A percentile compares a stretch with the other conserved stretches of the same genome.
These are phyloP conservation scores for Pristionchus entomophagus DNA, from an alignment of 2,888 invertebrate genomes.

Conservation along the genomic window DNA sequence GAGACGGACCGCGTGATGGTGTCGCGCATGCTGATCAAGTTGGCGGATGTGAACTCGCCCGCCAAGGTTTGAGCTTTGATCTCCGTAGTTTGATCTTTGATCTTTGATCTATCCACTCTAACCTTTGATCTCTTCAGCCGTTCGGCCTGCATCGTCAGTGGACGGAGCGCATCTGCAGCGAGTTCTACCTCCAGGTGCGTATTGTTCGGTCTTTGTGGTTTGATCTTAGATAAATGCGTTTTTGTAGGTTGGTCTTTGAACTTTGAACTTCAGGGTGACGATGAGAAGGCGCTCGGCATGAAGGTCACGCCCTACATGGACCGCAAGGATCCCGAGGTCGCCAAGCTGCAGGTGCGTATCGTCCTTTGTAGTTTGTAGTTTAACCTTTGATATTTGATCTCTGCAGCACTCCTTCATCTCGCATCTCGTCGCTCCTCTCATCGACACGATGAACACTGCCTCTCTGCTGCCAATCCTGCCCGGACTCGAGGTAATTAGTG, in stretches of 20 bases:
- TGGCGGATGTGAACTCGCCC: constrained; percentile 81
- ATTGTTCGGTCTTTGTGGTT: background rate
- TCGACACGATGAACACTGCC: constrained; percentile 71
- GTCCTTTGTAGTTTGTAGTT: background rate
- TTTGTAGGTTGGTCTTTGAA: background rate
- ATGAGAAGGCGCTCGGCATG: constrained; percentile 79
- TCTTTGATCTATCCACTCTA: background rate
- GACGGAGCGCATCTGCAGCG: constrained; percentile 81
- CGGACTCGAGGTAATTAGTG: constrained; percentile 59
- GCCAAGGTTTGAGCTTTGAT: constrained; percentile 78
- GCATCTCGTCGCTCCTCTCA: constrained; percentile 81
- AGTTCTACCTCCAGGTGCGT: constrained; percentile 81
- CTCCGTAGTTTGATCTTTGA: background rate
- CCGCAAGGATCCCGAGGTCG: constrained; percentile 80
- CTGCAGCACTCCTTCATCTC: constrained; percentile 81
- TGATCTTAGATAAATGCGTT: background rate
- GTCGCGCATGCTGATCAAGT: constrained; percentile 81
- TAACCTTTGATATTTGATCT: background rate
- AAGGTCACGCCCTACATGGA: constrained; percentile 82
- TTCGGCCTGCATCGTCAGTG: constrained; percentile 80
- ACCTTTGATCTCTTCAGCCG: constrained; percentile 59
- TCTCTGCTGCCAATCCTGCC: constrained; percentile 72
- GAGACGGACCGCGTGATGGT: constrained; percentile 80
- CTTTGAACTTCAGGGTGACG: constrained; percentile 78
- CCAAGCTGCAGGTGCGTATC: constrained; percentile 77